Base-by-base conservation (phyloP, 2,888 invertebrate species). In the Cantharis rufa region DNA sequence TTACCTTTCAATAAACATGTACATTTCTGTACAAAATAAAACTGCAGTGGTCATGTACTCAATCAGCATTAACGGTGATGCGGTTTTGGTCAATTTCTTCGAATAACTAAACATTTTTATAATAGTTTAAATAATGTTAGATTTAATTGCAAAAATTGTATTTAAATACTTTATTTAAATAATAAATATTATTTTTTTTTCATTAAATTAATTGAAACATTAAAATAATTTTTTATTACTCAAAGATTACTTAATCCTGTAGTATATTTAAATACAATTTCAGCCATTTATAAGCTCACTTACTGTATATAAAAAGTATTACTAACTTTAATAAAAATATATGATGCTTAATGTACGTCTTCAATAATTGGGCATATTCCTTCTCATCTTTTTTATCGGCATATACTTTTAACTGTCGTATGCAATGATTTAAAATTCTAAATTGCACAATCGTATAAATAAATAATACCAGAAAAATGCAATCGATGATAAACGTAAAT, bases 11-110 rank as follows among this genome's bases (percentile, higher is more conserved):
- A 75, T 70, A 63, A 71, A 71, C 66, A 75, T 71, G 24, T 75
- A 75, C 75, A 75, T 75, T 71, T 75, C 74, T 3, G 74, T 70
- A 66, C 74, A 75, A 24, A 75, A 75, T 15, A 75, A 27, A 10
- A 75, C 64, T 2, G 74, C 63, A 1, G 74, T 75, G 4, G 74
- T 75, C 24, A 13, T 32, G 24, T 70, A 75, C 70, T 75, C 74
- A 15, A 75, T 64, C 15, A 75, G 28, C 70, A 75, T 70, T 66
- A 75, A 9, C 5, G 74, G 74, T 18, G 74, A 70, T 15, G 64
- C 74, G 4, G 74, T 66, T 27, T 48, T 62, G 13, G n/a, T 16
- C n/a, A 75, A 16, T 28, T 75, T 64, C 11, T 71, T 70, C 9
- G 71, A 66, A 68, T 75, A 75, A 10, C 74, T 75, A 48, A 70